Evolutionary conservation across 2,113 vertebrate genomes (phyloP).

Genomic region (Onychostruthus taczanowskii): DNA sequence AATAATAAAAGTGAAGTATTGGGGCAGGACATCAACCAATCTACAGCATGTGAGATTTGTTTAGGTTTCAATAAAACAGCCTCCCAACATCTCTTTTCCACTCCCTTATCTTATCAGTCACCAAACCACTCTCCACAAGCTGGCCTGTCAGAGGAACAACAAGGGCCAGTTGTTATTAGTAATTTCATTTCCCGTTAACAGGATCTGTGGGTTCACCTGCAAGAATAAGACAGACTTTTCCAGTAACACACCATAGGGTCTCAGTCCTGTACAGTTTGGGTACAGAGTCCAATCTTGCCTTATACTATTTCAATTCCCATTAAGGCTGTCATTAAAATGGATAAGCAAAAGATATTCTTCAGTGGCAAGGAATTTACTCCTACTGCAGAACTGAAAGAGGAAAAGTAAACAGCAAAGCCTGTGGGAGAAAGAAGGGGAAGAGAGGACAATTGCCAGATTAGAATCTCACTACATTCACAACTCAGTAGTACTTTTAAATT

Average conservation of each 20-base stretch:
- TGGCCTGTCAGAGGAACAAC: background rate
- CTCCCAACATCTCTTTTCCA: background rate
- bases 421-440: background rate
- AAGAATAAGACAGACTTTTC: background rate
- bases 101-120: background rate
- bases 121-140: constrained; percentile 5
- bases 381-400: background rate
- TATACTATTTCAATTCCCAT: background rate
- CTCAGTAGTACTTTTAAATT: background rate
- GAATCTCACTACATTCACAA: background rate
- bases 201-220: background rate
- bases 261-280: background rate
- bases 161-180: background rate
- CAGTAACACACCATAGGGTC: background rate
- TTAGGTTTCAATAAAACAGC: background rate
- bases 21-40: background rate
- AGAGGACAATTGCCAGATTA: background rate
- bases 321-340: background rate
- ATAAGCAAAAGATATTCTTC: background rate
- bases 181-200: background rate
- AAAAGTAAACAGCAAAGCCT: background rate
- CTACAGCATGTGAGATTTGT: background rate
- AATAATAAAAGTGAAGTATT: constrained; percentile 30
- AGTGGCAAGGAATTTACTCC: background rate
- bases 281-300: background rate